Evolutionary conservation across 30 jellyfish, hydroid and myxozoan genomes (phyloP).

Genomic region (Sanderia malayensis): DNA sequence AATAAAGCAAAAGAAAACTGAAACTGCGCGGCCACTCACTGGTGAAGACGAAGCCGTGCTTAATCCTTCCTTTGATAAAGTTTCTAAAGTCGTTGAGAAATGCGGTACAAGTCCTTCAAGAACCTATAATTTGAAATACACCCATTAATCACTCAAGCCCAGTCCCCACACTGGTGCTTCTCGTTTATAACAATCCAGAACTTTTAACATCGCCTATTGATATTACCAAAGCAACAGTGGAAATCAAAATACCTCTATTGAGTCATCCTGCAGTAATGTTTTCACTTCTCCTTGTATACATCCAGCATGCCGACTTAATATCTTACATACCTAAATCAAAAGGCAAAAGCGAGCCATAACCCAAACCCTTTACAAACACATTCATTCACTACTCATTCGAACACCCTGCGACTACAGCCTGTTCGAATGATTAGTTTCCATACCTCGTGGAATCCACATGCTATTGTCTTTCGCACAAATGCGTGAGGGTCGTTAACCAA

Average conservation of each 20-base stretch:
- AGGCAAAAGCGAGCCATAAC: no score
- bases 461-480: slow-evolving; percentile 63
- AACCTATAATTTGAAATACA: slow-evolving; percentile 53
- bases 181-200: no score
- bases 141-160: neutral
- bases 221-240: neutral
- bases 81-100: slow-evolving; percentile 33
- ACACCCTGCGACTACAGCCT: no score
- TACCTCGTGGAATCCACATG: slow-evolving; percentile 84
- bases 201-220: no score
- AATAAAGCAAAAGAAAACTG: no score
- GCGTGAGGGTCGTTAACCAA: slow-evolving; percentile 62
- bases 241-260: slow-evolving; percentile 34
- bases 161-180: no score
- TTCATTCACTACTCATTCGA: no score
- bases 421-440: neutral
- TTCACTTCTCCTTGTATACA: slow-evolving; percentile 43
- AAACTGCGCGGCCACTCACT: no score
- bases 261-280: slow-evolving; percentile 53
- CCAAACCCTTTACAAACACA: no score
- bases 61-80: slow-evolving; percentile 48
- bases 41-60: slow-evolving; percentile 23
- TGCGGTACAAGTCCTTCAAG: slow-evolving; percentile 57
- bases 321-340: slow-evolving; percentile 54
- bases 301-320: slow-evolving; percentile 50